phyloP scores from a whole-genome alignment of 2,797 vertebrate species.

The Danio kyathit region DNA sequence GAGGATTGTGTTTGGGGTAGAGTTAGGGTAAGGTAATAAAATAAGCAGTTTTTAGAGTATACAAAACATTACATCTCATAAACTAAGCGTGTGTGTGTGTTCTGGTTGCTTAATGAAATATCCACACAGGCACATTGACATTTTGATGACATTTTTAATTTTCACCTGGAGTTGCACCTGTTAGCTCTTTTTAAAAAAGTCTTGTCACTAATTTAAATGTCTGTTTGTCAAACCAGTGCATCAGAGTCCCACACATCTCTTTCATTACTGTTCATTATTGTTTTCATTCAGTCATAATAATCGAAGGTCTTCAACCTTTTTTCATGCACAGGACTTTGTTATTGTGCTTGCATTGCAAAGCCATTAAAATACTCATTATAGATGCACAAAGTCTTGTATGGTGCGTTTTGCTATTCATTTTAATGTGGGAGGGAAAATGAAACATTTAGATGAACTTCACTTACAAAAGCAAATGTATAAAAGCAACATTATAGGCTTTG shows the following conservation, averaged over 20 bases:
- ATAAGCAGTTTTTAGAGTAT: too few species aligned
- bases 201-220: neutral
- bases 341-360: neutral
- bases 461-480: neutral
- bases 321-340: neutral
- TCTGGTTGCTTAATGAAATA: conserved; percentile 6
- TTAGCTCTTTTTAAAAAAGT: neutral
- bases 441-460: neutral
- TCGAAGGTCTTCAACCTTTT: neutral
- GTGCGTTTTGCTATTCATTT: neutral
- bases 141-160: neutral
- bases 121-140: neutral
- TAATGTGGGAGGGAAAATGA: neutral
- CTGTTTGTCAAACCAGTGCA: neutral
- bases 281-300: neutral
- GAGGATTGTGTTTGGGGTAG: too few species aligned
- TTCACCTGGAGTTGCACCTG: neutral
- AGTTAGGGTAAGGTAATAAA: too few species aligned
- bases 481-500: neutral
- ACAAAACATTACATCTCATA: too few species aligned
- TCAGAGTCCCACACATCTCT: neutral
- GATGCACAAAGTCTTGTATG: neutral
- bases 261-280: conserved; percentile 22
- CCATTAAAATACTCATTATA: neutral
- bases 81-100: too few species aligned